Evolutionary conservation across 2,888 invertebrate species (phyloP), one percentile per base, ranked within the genome.

Genomic region (Nephrocerus scutellatus): DNA sequence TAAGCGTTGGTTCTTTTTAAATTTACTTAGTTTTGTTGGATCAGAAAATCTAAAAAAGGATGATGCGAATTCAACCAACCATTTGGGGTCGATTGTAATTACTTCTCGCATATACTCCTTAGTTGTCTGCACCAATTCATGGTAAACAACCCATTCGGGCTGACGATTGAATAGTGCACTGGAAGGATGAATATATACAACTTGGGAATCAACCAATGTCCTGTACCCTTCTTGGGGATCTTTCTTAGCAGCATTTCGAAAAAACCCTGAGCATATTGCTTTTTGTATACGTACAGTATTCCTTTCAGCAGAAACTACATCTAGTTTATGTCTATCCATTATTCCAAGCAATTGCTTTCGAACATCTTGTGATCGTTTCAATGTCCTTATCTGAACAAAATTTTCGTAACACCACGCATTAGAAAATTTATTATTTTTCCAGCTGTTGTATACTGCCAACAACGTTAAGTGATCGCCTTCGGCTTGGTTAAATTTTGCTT

Each of bases 401-500:
- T 98, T 98, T 64, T 98, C 97, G 60, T 95, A 97, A 66, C 98
- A 98, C 98, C 98, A 99, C 0, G 95, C 92, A 65, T 92, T 93
- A 0, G 93, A 93, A 68, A 97, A 97, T 70, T 97, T 96, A 63
- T 97, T 97, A 63, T 96, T 96, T 58, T 92, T 87, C 98, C 98
- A 99, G 33, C 96, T 93, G 64, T 98, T 98, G 65, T 95, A 98
- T 5, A 99, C 98, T 0, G 97, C 92, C n/a, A 98, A 69, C 16
- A 98, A 70, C 0, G 98, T 98, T 26, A 98, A 71, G 70, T 98
- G 98, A 68, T 99, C 98, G 1, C 98, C 98, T 66, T 98, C 98
- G 0, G 92, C 77, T 68, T 99, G 98, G 70, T 98, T 97, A 66
- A 98, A 99, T 70, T 97, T 97, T 0, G 97, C 96, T 61, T 98